Conservation (phyloP, 2,888 invertebrate genomes). For the Spialia ferax region DNA sequence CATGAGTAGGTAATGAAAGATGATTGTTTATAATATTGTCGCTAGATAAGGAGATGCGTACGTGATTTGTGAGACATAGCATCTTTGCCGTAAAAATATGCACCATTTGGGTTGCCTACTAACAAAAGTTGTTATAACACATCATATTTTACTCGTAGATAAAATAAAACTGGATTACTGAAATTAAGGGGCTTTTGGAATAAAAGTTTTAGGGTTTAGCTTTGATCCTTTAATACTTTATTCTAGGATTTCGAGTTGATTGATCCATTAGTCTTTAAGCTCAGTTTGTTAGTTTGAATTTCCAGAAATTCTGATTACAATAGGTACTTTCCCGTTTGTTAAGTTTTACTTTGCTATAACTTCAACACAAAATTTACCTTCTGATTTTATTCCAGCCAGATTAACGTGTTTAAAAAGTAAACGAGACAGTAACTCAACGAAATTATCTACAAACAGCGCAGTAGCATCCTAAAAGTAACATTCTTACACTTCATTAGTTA, state of each 20-base stretch:
- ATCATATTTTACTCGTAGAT: background rate
- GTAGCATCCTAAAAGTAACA: conserved; percentile 14
- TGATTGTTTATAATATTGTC: conserved; percentile 45
- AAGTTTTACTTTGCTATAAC: background rate
- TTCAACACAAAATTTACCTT: background rate
- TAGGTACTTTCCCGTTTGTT: background rate
- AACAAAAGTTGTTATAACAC: background rate
- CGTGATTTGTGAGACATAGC: conserved; percentile 69
- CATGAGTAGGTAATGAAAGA: conserved; percentile 42
- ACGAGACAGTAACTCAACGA: background rate
- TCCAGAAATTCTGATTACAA: background rate
- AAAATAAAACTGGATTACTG: no score
- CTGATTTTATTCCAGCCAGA: background rate
- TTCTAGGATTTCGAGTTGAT: no score
- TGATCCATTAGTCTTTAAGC: no score
- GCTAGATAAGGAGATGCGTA: conserved; percentile 71
- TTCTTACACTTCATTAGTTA: conserved; percentile 33
- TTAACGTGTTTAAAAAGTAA: conserved; percentile 9
- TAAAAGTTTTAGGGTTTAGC: no score
- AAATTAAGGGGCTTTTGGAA: no score
- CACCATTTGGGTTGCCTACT: background rate
- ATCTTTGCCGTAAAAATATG: conserved; percentile 33
- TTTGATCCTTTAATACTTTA: no score
- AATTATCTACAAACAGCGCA: conserved; percentile 21
- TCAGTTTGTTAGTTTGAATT: no score